Percentiles rank a stretch among this genome's conserved stretches.
These are phyloP conservation scores for Heterocephalus glaber DNA, from an alignment of 2,113 vertebrate species.

Conservation along the genomic window DNA sequence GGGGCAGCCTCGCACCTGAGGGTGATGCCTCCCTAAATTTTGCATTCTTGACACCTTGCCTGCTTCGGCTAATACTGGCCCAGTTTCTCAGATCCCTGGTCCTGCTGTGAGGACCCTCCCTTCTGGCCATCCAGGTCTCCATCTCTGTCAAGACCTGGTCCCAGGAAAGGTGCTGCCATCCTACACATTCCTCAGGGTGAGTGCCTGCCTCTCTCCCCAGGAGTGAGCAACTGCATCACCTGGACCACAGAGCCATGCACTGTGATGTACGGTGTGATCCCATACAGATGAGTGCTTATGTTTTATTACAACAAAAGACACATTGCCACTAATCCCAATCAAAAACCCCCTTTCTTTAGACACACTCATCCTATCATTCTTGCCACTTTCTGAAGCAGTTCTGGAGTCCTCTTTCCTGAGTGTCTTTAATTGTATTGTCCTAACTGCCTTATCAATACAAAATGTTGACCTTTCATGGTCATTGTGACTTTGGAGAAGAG, in stretches of 20 bases:
- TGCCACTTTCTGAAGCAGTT: not conserved
- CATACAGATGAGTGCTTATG: not conserved
- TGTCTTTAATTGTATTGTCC: too few relatives aligned
- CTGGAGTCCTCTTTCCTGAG: too few relatives aligned
- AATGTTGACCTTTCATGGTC: too few relatives aligned
- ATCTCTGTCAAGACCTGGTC: not conserved
- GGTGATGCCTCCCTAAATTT: not conserved
- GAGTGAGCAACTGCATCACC: fast-evolving
- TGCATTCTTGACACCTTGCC: fast-evolving
- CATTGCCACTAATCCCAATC: not conserved
- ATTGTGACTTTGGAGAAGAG: too few relatives aligned
- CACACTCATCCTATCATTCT: not conserved
- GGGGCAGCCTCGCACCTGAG: not conserved
- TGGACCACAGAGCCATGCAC: too few relatives aligned
- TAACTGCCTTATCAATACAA: too few relatives aligned
- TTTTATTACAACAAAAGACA: not conserved
- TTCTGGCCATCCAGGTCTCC: too few relatives aligned
- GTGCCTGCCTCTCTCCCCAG: fast-evolving
- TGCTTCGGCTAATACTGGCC: not conserved
- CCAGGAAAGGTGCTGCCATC: not conserved
- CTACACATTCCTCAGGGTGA: not conserved
- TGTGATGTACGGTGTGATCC: not conserved
- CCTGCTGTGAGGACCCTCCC: not conserved
- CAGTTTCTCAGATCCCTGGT: not conserved
- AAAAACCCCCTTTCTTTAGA: not conserved